Conservation (phyloP, 23 tunicate species). For the Trididemnum clinides region DNA sequence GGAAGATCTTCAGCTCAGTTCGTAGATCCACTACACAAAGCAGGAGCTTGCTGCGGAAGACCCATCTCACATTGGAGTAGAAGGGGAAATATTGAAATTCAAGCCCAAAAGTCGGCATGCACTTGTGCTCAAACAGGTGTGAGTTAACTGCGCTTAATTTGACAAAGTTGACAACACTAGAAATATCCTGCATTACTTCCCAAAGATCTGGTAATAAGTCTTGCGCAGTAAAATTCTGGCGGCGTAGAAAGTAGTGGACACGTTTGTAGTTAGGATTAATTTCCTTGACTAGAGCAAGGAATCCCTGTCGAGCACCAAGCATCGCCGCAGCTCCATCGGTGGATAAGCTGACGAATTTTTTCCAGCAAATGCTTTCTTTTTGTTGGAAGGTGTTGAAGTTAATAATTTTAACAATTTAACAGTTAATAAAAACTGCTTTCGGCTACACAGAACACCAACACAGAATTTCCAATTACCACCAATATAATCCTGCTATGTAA, state of each 20-base stretch:
- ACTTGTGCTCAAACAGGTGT: constrained; percentile 63
- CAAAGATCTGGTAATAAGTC: constrained; percentile 43
- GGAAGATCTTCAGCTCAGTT: constrained; percentile 38
- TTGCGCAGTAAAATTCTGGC: constrained; percentile 49
- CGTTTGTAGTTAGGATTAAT: constrained; percentile 2
- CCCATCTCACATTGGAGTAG: constrained; percentile 40
- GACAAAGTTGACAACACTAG: constrained; percentile 40
- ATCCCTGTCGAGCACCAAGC: too few species aligned
- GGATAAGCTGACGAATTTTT: too few species aligned
- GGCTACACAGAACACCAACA: too few species aligned
- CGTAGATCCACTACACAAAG: constrained; percentile 52
- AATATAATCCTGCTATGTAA: too few species aligned
- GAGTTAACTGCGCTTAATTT: constrained; percentile 57
- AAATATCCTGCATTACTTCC: constrained; percentile 52
- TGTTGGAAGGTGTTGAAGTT: too few species aligned
- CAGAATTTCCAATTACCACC: too few species aligned
- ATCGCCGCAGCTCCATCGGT: too few species aligned
- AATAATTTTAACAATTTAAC: too few species aligned
- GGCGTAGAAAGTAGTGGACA: constrained; percentile 56
- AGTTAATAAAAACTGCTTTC: too few species aligned
- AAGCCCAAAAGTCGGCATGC: constrained; percentile 23
- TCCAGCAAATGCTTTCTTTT: too few species aligned
- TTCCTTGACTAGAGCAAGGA: too few species aligned
- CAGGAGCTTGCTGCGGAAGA: constrained; percentile 24
- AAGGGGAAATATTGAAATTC: constrained; percentile 23